Base-by-base conservation (phyloP, 2,888 invertebrate genomes). In the Aphrophora alni region DNA sequence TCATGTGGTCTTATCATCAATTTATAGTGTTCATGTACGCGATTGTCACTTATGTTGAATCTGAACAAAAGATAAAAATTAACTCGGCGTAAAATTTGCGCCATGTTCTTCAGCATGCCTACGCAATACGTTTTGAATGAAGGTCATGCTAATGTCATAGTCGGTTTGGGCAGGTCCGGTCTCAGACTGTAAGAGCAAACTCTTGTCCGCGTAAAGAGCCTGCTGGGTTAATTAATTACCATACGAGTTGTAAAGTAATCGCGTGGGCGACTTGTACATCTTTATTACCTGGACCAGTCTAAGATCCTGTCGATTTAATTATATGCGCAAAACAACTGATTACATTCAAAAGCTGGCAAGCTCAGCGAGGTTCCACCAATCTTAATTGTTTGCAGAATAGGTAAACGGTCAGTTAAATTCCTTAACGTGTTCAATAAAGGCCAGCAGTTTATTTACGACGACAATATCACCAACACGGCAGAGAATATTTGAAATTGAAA, bases 241-340 rank as follows among this genome's bases (percentile, higher is more conserved):
- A 59, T 59, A 59, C 59, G 59, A 21, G 21, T 59, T 59, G 59
- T 21, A 44, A 44, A 59, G 59, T 14, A 21, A 59, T 59, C n/a
- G 59, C 59, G 59, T 59, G 59, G 59, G 59, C 21, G 59, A 59
- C 59, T 59, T 2, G 21, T 21, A 59, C 59, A 59, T 59, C 59
- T 59, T 59, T 59, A 59, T 59, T 59, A 59, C 59, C 59, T 10
- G 59, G 59, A n/a, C 59, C 21, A 8, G 59, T 59, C 73, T 38
- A 38, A 74, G 33, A 33, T 51, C 38, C 44, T 72, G 78, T 77
- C 78, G 71, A 38, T 72, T 72, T 78, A 72, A 78, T 77, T 77
- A 77, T 72, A 78, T 78, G 78, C 78, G 25, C 21, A 78, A 72
- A 72, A 59, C 59, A 59, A 59, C 59, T 59, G 59, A 59, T 59